Base-by-base conservation (phyloP, 2,797 vertebrate species). In the Pyrocephalus nanus region DNA sequence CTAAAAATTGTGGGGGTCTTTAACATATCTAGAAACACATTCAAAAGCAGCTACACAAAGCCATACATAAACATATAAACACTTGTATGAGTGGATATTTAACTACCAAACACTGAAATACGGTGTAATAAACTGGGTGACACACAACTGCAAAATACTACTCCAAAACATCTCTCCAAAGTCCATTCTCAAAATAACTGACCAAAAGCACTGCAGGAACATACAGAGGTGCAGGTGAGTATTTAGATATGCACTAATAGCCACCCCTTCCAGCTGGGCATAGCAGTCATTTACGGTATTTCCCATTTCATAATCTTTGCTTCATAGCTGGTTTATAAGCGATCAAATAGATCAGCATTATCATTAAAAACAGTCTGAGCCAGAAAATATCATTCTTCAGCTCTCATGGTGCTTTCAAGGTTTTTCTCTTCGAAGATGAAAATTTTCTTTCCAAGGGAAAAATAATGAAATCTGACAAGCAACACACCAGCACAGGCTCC, bases 301-400 rank as follows among this genome's bases (percentile, higher is more conserved):
- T 62, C 61, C 57, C 36, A 21, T 27, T 36, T 29, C 57, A 36
- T 34, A 50, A 50, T 30, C 36, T 76, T 64, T 70, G 61, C 45
- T 66, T 95, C 12, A 14, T 53, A 71, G 87, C 80, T 77, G 43
- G 20, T 84, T 80, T 81, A 65, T 60, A 93, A 58, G 47, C 50
- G 66, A 91, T 53, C 69, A 82, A 69, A 85, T 36, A 15, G 75
- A 69, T 80, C 64, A 90, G 43, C 67, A 55, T 70, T 72, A 86
- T 51, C 62, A 66, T 72, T 88, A 94, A 93, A 96, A 85, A 65
- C 9, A 86, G 58, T 72, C 61, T 62, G 54, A 88, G 30, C 32
- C 34, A 82, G 71, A 30, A 79, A 71, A 74, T n/a, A n/a, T 4
- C 34, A 21, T 61, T 65, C 58, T 58, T 57, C 51, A 23, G 36